Evolutionary conservation across 2,888 invertebrate genomes (phyloP).

Genomic region (Pocota personata): DNA sequence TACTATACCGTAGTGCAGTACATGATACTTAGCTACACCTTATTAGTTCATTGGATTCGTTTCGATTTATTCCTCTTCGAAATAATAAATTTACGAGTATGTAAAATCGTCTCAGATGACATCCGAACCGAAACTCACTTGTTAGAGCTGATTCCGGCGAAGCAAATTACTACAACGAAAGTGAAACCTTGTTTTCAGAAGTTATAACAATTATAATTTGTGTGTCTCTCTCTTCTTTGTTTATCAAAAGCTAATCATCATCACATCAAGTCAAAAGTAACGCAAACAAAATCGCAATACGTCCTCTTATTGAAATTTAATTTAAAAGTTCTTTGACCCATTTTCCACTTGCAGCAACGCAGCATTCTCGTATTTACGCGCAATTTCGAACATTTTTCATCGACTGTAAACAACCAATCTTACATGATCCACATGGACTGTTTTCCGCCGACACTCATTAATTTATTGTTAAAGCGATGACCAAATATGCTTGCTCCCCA

Average conservation of each 20-base stretch:
- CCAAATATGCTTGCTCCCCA: conserved; percentile 42
- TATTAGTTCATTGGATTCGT: too few species aligned
- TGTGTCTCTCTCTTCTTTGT: not conserved
- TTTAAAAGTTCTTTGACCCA: conserved; percentile 59
- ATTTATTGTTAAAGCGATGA: conserved; percentile 61
- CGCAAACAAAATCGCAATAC: conserved; percentile 20
- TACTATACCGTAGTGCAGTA: too few species aligned
- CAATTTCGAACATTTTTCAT: conserved; percentile 62
- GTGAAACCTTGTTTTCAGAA: too few species aligned
- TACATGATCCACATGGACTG: conserved; percentile 65
- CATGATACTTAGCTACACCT: too few species aligned
- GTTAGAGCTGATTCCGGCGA: too few species aligned
- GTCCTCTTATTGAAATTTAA: not conserved
- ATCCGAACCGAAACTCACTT: too few species aligned
- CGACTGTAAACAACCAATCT: conserved; percentile 54
- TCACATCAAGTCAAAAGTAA: conserved; percentile 11
- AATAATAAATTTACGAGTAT: too few species aligned
- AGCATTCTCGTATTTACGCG: conserved; percentile 16
- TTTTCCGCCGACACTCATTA: conserved; percentile 30
- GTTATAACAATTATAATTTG: not conserved
- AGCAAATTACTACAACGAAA: too few species aligned
- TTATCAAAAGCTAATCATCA: conserved; percentile 15
- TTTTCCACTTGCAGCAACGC: conserved; percentile 3
- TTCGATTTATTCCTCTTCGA: too few species aligned
- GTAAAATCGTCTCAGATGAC: too few species aligned